phyloP scores from a whole-genome alignment of 2,113 vertebrate species.

The Eubucco bourcierii region DNA sequence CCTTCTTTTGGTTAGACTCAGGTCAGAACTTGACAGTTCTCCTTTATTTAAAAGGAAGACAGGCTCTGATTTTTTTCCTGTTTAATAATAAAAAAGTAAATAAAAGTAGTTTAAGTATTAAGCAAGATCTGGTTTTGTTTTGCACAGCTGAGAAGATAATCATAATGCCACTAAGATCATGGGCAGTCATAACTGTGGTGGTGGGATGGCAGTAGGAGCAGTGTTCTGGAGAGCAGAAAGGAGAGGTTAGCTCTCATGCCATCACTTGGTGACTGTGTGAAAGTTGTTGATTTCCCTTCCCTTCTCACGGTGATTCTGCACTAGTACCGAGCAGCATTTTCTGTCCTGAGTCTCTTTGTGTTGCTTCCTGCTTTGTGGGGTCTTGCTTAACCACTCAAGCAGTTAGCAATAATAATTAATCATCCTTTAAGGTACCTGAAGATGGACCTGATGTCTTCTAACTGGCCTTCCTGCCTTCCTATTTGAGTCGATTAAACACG shows the following conservation, averaged over 20 bases:
- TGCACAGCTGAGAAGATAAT: background rate
- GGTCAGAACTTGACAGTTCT: conserved; percentile 69
- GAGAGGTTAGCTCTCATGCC: background rate
- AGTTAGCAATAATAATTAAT: background rate
- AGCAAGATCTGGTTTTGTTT: background rate
- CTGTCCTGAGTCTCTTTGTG: background rate
- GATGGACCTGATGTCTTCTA: background rate
- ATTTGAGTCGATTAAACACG: background rate
- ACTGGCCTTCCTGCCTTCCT: fast-evolving
- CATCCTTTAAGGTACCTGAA: background rate
- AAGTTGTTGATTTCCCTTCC: background rate
- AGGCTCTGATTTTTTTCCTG: background rate
- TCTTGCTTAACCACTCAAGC: background rate
- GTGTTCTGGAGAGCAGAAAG: background rate
- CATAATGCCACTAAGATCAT: fast-evolving
- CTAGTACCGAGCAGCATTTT: background rate
- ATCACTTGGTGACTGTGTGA: background rate
- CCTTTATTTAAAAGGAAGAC: conserved; percentile 51
- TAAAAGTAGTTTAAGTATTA: background rate
- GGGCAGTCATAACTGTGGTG: background rate
- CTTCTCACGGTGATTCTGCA: fast-evolving
- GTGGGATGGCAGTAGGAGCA: background rate
- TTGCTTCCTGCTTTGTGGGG: background rate
- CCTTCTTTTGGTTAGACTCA: conserved; percentile 50
- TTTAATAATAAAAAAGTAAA: background rate